These are phyloP conservation scores for Pluvianellus socialis DNA, from an alignment of 2,113 vertebrate species.

Conservation along the genomic window DNA sequence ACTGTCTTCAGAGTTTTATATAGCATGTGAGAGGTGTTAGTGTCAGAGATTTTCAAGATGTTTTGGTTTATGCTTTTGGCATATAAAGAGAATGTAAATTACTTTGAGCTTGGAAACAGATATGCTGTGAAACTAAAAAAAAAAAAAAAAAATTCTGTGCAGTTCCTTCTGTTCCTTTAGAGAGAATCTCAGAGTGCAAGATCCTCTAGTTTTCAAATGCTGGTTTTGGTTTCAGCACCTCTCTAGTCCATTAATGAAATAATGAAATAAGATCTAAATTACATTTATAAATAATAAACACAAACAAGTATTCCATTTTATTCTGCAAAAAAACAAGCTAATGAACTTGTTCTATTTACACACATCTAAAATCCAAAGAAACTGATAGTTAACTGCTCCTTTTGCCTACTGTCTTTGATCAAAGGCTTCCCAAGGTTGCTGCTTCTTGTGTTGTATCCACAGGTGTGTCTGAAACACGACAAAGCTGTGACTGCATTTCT, in stretches of 20 bases:
- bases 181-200: conserved; percentile 59
- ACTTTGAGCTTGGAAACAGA: conserved; percentile 73
- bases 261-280: conserved; percentile 36
- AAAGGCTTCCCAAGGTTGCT: neutral
- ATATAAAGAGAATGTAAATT: conserved; percentile 72
- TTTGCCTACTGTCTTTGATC: neutral
- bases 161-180: neutral
- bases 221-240: neutral
- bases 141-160: neutral
- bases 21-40: conserved; percentile 70
- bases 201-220: conserved; percentile 47
- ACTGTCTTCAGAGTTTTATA: conserved; percentile 72
- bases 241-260: conserved; percentile 53
- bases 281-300: neutral
- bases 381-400: neutral
- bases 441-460: neutral
- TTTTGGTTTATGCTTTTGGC: conserved; percentile 78
- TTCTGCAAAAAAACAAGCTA: neutral
- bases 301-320: neutral
- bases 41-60: conserved; percentile 77
- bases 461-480: neutral
- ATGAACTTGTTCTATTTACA: neutral
- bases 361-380: neutral
- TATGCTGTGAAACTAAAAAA: conserved; percentile 63
- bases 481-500: neutral